Evolutionary conservation across 2,797 vertebrate genomes (phyloP).

Genomic region (Sebastes taczanowskii): DNA sequence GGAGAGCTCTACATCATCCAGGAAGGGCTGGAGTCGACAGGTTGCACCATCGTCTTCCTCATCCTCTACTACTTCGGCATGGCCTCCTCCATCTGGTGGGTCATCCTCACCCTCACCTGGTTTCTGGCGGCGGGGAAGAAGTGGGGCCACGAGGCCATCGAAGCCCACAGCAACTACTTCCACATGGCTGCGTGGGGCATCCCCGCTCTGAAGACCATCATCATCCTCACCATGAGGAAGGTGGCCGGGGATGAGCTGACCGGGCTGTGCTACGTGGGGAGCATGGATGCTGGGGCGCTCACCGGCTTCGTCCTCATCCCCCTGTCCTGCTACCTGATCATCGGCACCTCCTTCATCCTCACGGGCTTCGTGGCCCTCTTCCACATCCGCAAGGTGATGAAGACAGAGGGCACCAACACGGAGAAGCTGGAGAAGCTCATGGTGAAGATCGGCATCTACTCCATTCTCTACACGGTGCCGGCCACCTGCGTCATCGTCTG

Average conservation of each 20-base stretch:
- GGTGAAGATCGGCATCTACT: constrained; percentile 98
- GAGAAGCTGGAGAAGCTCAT: constrained; percentile 99
- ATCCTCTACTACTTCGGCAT: constrained; percentile 98
- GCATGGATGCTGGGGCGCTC: constrained; percentile 89
- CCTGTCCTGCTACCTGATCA: constrained; percentile 93
- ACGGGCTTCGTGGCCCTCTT: constrained; percentile 97
- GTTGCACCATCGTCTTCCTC: constrained; percentile 97
- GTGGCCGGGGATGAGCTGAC: constrained; percentile 97
- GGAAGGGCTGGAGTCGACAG: constrained; percentile 95
- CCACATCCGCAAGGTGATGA: constrained; percentile 98
- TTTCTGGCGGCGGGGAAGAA: constrained; percentile 97
- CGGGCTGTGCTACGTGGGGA: constrained; percentile 95
- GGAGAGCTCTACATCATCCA: constrained; percentile 95
- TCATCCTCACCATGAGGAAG: constrained; percentile 96
- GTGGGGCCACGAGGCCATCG: constrained; percentile 98
- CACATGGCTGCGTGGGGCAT: constrained; percentile 98
- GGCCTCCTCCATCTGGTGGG: constrained; percentile 99
- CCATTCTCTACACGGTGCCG: constrained; percentile 96
- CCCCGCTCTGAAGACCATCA: constrained; percentile 94
- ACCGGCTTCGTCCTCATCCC: constrained; percentile 96
- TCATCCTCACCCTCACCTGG: constrained; percentile 97
- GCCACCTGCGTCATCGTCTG: constrained; percentile 98
- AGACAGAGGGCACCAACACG: constrained; percentile 96
- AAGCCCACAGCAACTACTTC: constrained; percentile 98
- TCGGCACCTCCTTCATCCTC: constrained; percentile 97